phyloP scores from a whole-genome alignment of 2,888 invertebrate species.

The Drosophila rubida region DNA sequence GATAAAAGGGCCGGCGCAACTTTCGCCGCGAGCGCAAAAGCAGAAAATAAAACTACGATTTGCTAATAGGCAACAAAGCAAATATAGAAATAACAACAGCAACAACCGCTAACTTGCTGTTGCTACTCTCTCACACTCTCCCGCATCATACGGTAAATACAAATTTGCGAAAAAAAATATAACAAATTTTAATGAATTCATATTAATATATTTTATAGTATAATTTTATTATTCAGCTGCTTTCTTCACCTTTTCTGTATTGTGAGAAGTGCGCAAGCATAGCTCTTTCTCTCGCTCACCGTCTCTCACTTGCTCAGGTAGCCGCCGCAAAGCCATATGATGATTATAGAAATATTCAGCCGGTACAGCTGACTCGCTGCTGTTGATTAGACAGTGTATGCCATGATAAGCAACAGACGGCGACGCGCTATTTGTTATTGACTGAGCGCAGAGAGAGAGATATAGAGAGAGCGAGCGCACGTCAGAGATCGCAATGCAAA shows the following conservation, averaged over 20 bases:
- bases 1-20: slow-evolving; percentile 55
- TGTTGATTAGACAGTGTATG: slow-evolving; percentile 51
- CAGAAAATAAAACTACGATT: slow-evolving; percentile 11
- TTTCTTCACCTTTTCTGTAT: background rate
- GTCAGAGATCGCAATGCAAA: slow-evolving; percentile 44
- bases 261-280: slow-evolving; percentile 10
- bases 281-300: slow-evolving; percentile 7
- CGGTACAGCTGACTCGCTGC: slow-evolving; percentile 80
- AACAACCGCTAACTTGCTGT: slow-evolving; percentile 63
- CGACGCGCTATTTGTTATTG: slow-evolving; percentile 23
- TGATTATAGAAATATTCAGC: slow-evolving; percentile 69
- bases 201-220: background rate
- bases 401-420: slow-evolving; percentile 44
- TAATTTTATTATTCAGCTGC: background rate
- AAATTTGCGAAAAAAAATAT: background rate
- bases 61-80: slow-evolving; percentile 18
- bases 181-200: background rate
- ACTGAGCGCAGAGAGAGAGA: background rate
- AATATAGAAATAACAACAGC: slow-evolving; percentile 24
- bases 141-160: slow-evolving; percentile 2
- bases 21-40: slow-evolving; percentile 49
- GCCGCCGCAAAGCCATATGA: slow-evolving; percentile 57
- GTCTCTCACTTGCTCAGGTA: slow-evolving; percentile 45
- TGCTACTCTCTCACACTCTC: slow-evolving; percentile 23
- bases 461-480: slow-evolving; percentile 10